Base-by-base conservation (phyloP, 2,888 invertebrate genomes). In the Halocaridina rubra region DNA sequence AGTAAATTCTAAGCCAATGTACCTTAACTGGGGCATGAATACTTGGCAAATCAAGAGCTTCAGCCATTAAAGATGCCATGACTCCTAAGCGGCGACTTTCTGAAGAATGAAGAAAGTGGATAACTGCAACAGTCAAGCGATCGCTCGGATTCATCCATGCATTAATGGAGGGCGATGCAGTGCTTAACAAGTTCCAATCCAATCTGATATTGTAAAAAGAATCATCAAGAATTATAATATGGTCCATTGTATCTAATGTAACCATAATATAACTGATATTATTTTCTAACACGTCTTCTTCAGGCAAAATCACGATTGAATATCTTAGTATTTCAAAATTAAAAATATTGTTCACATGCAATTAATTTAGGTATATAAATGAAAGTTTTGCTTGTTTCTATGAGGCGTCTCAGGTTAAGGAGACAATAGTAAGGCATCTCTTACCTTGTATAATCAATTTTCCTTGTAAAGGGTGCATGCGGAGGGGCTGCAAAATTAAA, bases 131-230 rank as follows among this genome's bases (percentile, higher is more conserved):
- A 72, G 97, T 96, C 86, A 98, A 93, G 22, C 97, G 93, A 92
- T 98, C 97, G 91, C 96, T 95, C 0, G 98, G 98, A 92, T 97
- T 98, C 95, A 98, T 95, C 98, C 98, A 98, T 0, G 98, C 98
- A 90, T 97, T 97, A 89, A 98, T 98, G 0, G 98, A 97, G 0
- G 98, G 98, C 0, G 98, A 97, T 5, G 97, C 97, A 1, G 98
- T 98, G 90, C 97, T 98, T 78, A 98, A 91, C 80, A 98, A 92
- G 92, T 98, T 98, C 98, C 98, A 98, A 91, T 98, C 98, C 89
- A 97, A 92, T 89, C 97, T 95, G 90, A 7, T n/a, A n/a, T n/a
- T n/a, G n/a, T n/a, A n/a, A n/a, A n/a, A n/a, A n/a, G n/a, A n/a
- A n/a, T n/a, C n/a, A n/a, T n/a, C n/a, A n/a, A n/a, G n/a, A n/a